Evolutionary conservation across 2,888 invertebrate genomes (phyloP).

Genomic region (Aplocera efformata): DNA sequence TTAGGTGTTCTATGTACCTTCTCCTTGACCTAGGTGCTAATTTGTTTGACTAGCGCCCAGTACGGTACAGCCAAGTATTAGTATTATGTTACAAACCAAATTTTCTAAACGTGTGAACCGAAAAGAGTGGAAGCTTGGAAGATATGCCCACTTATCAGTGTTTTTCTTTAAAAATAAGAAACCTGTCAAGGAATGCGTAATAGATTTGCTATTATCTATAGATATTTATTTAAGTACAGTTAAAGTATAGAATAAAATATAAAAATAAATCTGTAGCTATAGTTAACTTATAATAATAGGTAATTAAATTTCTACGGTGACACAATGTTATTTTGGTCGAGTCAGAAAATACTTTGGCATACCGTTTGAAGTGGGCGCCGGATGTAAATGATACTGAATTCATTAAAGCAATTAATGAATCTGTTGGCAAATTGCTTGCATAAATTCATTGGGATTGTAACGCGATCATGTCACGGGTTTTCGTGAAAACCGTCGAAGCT

Average conservation of each 20-base stretch:
- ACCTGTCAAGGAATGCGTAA: no score
- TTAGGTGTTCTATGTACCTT: slow-evolving; percentile 48
- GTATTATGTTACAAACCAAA: slow-evolving; percentile 16
- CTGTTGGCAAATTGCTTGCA: slow-evolving; percentile 13
- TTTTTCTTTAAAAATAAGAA: no score
- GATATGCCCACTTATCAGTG: no score
- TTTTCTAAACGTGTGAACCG: slow-evolving; percentile 2
- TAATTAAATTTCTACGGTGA: no score
- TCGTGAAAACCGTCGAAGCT: slow-evolving; percentile 9
- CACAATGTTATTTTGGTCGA: slow-evolving; percentile 1
- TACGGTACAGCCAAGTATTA: slow-evolving; percentile 8
- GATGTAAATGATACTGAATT: slow-evolving; percentile 18
- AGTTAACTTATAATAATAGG: no score
- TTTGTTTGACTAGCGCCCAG: slow-evolving; percentile 18
- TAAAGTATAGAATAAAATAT: no score
- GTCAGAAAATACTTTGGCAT: slow-evolving; percentile 11
- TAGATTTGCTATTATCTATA: no score
- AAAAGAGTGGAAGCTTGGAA: neutral
- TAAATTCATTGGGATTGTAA: slow-evolving; percentile 9
- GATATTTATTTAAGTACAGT: no score
- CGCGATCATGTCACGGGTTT: slow-evolving; percentile 1
- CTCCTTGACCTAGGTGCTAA: slow-evolving; percentile 40
- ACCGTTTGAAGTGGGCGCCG: slow-evolving; percentile 10
- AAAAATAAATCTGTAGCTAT: no score
- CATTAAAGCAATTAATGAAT: slow-evolving; percentile 4